Conservation (phyloP, 2,797 vertebrate species). For the Poeciliopsis presidionis region DNA sequence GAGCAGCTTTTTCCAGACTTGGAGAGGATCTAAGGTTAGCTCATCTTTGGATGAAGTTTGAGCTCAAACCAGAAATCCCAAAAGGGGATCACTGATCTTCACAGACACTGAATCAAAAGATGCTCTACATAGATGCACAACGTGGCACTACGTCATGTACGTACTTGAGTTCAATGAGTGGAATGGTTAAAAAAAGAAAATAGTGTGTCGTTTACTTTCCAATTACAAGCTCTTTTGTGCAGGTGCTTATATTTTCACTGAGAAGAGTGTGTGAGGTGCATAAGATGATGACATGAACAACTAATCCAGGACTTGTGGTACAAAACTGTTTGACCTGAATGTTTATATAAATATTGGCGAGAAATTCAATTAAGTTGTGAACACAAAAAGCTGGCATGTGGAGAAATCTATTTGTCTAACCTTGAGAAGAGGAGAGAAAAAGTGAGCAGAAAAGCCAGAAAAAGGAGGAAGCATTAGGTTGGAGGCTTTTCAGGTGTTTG, state of each 20-base stretch:
- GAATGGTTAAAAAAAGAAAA: background rate
- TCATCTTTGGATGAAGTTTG: constrained; percentile 63
- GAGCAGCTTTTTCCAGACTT: constrained; percentile 55
- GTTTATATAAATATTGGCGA: constrained; percentile 16
- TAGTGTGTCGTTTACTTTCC: constrained; percentile 21
- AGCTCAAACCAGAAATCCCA: constrained; percentile 54
- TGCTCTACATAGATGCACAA: constrained; percentile 41
- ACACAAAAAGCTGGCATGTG: constrained; percentile 10
- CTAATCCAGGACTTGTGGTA: constrained; percentile 26
- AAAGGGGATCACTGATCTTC: constrained; percentile 30
- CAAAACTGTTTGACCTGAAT: constrained; percentile 7
- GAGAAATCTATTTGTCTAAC: constrained; percentile 13
- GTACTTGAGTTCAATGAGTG: background rate
- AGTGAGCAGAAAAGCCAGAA: constrained; percentile 17
- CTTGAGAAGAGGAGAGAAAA: constrained; percentile 8
- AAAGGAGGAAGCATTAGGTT: constrained; percentile 40
- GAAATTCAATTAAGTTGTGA: constrained; percentile 16
- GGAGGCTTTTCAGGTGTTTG: constrained; percentile 60
- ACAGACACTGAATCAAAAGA: constrained; percentile 29
- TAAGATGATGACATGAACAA: background rate
- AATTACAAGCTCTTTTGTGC: constrained; percentile 1
- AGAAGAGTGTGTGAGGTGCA: constrained; percentile 6
- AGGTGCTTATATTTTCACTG: constrained; percentile 43
- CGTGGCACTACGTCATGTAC: constrained; percentile 34
- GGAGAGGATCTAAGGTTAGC: constrained; percentile 54